Conservation (phyloP, 2,888 invertebrate species). For the Acrocyrtus sp. region DNA sequence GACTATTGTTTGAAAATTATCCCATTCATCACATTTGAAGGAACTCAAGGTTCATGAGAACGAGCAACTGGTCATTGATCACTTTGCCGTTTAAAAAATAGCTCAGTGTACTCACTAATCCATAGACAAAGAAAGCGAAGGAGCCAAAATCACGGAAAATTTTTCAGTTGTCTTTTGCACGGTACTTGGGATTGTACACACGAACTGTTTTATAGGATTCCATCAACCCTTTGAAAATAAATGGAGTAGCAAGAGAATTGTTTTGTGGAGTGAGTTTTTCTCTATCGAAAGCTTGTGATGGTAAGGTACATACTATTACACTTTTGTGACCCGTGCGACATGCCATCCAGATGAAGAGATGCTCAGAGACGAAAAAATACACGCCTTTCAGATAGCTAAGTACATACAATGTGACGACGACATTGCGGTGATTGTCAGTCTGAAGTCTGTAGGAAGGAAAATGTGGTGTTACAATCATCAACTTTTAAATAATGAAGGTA, state of each 20-base stretch:
- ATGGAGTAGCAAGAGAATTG: conserved; percentile 41
- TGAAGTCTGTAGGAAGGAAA: conserved; percentile 26
- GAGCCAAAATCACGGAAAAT: conserved; percentile 11
- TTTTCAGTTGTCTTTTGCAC: no score
- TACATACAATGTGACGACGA: conserved; percentile 38
- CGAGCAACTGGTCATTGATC: no score
- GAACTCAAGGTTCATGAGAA: no score
- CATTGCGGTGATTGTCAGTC: conserved; percentile 43
- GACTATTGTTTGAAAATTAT: no score
- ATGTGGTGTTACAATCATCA: background rate
- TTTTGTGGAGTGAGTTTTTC: conserved; percentile 26
- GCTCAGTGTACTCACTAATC: no score
- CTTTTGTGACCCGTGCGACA: conserved; percentile 51
- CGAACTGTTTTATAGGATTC: no score
- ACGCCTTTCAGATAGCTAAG: background rate
- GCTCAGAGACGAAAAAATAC: conserved; percentile 20
- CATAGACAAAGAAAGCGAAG: conserved; percentile 14
- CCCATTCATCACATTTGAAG: no score
- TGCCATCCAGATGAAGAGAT: conserved; percentile 42
- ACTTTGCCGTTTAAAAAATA: no score
- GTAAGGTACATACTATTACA: conserved; percentile 43
- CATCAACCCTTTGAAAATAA: conserved; percentile 29
- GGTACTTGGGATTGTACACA: no score
- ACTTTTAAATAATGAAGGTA: background rate
- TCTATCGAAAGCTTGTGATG: conserved; percentile 37